phyloP scores from a whole-genome alignment of 2,888 invertebrate genomes.

The Drosophila meridionalis region DNA sequence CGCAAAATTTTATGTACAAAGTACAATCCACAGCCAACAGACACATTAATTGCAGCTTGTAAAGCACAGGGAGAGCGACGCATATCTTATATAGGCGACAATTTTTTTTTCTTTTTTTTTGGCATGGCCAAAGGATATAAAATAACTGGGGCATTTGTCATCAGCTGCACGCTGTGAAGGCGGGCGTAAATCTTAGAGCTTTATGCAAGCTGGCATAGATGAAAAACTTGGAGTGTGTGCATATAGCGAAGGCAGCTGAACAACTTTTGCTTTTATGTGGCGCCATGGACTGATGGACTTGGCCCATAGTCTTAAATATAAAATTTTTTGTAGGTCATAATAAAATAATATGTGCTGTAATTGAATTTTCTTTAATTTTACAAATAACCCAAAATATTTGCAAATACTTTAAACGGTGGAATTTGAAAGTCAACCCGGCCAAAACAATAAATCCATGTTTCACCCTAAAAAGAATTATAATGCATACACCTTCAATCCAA shows the following conservation, averaged over 20 bases:
- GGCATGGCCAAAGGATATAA: conserved; percentile 7
- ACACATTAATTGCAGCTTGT: conserved; percentile 65
- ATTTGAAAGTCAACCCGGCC: too few species aligned
- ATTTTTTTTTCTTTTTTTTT: neutral
- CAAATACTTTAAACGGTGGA: too few species aligned
- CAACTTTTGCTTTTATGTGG: neutral
- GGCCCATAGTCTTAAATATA: neutral
- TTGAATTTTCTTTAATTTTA: too few species aligned
- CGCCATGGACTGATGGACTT: neutral
- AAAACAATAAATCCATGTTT: too few species aligned
- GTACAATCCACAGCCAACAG: conserved; percentile 38
- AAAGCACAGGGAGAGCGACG: conserved; percentile 27
- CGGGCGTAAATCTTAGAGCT: neutral
- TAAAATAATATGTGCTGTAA: too few species aligned
- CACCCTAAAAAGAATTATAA: too few species aligned
- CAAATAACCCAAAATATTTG: too few species aligned
- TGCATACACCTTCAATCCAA: too few species aligned
- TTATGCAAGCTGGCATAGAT: neutral
- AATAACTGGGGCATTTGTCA: conserved; percentile 34
- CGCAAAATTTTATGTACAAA: conserved; percentile 65
- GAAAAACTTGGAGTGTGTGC: neutral
- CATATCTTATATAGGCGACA: conserved; percentile 33
- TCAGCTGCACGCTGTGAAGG: conserved; percentile 1
- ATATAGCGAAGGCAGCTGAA: neutral
- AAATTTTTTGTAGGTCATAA: too few species aligned